Conservation (phyloP, 2,113 vertebrate species). For the Illadopsis cleaveri region DNA sequence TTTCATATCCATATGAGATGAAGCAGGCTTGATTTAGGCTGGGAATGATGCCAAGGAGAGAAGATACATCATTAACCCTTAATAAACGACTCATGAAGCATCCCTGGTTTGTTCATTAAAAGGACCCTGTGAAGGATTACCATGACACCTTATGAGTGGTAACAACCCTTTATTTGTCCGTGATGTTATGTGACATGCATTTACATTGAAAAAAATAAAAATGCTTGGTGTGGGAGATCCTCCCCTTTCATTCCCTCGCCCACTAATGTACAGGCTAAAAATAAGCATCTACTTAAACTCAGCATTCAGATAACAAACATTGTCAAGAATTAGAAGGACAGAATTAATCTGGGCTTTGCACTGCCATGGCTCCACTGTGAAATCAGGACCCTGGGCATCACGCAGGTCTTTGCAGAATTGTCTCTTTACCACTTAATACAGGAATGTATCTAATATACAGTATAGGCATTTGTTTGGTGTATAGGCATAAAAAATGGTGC, state of each 20-base stretch:
- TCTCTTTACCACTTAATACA: background rate
- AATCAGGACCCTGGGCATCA: background rate
- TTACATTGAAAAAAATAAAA: background rate
- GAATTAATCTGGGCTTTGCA: background rate
- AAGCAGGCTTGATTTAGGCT: slow-evolving; percentile 82
- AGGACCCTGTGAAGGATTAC: slow-evolving; percentile 35
- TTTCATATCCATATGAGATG: slow-evolving; percentile 81
- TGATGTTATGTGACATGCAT: background rate
- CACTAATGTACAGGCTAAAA: background rate
- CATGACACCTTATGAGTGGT: background rate
- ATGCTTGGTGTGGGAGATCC: background rate
- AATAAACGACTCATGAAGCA: slow-evolving; percentile 20
- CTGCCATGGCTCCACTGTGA: background rate
- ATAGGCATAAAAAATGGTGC: background rate
- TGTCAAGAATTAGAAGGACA: background rate
- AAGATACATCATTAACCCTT: slow-evolving; percentile 84
- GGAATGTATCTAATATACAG: background rate
- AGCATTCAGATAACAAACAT: background rate
- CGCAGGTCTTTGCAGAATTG: background rate
- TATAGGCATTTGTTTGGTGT: background rate
- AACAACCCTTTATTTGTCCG: background rate
- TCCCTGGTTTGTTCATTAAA: slow-evolving; percentile 44
- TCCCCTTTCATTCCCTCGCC: background rate
- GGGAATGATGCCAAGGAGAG: slow-evolving; percentile 83
- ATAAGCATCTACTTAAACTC: background rate